These are phyloP conservation scores for Boulengeromyrus knoepffleri DNA, from an alignment of 2,113 vertebrate species.

Conservation along the genomic window DNA sequence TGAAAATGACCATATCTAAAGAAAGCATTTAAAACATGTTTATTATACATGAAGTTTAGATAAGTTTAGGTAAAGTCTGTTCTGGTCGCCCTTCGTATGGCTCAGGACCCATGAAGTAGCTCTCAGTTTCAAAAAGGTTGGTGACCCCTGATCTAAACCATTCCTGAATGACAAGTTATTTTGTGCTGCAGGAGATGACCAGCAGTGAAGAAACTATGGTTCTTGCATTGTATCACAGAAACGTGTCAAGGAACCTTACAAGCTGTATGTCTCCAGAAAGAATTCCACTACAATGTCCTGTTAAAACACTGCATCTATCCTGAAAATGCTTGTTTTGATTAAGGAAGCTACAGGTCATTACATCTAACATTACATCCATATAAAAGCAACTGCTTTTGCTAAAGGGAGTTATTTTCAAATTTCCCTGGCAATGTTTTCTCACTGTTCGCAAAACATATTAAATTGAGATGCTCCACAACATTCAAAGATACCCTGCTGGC, in stretches of 20 bases:
- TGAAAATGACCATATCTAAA: no score
- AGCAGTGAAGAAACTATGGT: neutral
- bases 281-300: neutral
- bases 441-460: neutral
- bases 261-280: neutral
- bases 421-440: neutral
- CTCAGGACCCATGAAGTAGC: no score
- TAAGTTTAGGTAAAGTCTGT: no score
- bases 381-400: neutral
- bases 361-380: no score
- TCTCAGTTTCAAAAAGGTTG: no score
- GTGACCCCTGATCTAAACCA: no score
- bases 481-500: neutral
- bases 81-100: no score
- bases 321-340: neutral
- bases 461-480: neutral
- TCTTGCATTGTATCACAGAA: neutral
- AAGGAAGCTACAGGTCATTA: neutral
- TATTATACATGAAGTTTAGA: no score
- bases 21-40: no score
- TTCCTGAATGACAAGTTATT: neutral
- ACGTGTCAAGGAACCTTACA: neutral
- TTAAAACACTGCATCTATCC: neutral
- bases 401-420: neutral
- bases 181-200: neutral